A percentile compares a stretch with the other conserved stretches of the same genome.
phyloP scores from a whole-genome alignment of 2,113 vertebrate genomes.

The Vulpes lagopus region DNA sequence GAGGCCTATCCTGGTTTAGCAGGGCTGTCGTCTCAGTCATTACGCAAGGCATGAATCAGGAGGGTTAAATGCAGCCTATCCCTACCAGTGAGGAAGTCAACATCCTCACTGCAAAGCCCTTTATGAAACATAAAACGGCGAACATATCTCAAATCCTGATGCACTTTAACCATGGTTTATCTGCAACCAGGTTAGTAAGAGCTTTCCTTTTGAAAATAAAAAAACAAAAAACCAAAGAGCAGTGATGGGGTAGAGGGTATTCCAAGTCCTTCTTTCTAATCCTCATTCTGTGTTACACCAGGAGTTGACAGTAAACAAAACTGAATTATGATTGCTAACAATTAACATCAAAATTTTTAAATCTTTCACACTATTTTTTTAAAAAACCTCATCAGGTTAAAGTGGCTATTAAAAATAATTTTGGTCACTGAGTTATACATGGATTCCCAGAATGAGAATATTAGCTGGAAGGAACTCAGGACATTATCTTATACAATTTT shows the following conservation, averaged over 20 bases:
- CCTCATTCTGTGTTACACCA: background rate
- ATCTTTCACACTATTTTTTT: background rate
- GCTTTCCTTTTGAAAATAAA: background rate
- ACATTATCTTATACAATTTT: background rate
- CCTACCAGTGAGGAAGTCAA: background rate
- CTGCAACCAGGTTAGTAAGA: background rate
- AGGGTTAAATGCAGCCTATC: background rate
- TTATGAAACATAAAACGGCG: background rate
- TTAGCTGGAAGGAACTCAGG: background rate
- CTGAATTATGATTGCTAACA: background rate
- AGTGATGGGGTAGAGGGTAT: background rate
- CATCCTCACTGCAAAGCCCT: background rate
- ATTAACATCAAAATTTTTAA: background rate
- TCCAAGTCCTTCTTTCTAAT: background rate
- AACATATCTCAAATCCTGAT: background rate
- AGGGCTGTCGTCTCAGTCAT: background rate
- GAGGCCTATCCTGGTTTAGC: background rate
- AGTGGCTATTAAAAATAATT: constrained; percentile 9
- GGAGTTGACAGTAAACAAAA: constrained; percentile 22
- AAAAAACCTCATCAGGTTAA: background rate
- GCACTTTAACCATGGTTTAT: constrained; percentile 9
- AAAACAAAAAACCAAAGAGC: background rate
- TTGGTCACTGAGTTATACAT: background rate
- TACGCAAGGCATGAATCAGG: no score
- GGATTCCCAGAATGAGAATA: background rate